Conservation (phyloP, 2,888 invertebrate species). For the Macrophya alboannulata region DNA sequence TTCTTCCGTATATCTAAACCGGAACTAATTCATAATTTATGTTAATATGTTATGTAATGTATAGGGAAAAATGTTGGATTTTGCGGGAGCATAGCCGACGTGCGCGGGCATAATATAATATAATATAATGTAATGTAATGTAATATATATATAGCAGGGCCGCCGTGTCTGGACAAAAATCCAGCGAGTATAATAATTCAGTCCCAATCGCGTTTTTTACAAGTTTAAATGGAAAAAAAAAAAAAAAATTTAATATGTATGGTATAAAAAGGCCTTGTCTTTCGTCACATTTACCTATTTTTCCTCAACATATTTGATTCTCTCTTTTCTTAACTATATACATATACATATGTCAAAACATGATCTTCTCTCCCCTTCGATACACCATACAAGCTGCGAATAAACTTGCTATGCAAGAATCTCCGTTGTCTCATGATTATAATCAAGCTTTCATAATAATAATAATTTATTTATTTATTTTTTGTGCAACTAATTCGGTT, state of each 20-base stretch:
- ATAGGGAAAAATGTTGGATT: slow-evolving; percentile 10
- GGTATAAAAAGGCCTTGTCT: slow-evolving; percentile 66
- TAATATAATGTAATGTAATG: background rate
- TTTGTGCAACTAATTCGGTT: slow-evolving; percentile 20
- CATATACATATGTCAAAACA: background rate
- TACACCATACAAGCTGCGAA: slow-evolving; percentile 20
- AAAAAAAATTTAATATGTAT: slow-evolving; percentile 65
- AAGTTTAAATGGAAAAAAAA: slow-evolving; percentile 61
- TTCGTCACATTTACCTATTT: slow-evolving; percentile 8
- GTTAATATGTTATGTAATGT: background rate
- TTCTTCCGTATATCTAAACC: background rate
- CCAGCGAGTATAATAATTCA: slow-evolving; percentile 48
- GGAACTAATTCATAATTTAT: background rate
- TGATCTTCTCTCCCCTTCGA: background rate
- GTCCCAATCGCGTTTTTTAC: slow-evolving; percentile 55
- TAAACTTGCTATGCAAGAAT: background rate
- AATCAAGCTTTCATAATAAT: background rate
- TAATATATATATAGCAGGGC: slow-evolving; percentile 22
- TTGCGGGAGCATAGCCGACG: slow-evolving; percentile 44
- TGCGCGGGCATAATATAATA: slow-evolving; percentile 12
- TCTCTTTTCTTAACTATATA: background rate
- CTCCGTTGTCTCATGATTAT: slow-evolving; percentile 1
- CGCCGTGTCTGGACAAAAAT: slow-evolving; percentile 55
- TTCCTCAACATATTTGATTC: slow-evolving; percentile 14
- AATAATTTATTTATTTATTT: background rate